Evolutionary conservation across 2,113 vertebrate genomes (phyloP), one percentile per base, ranked within the genome.

Genomic region (Stercorarius parasiticus): DNA sequence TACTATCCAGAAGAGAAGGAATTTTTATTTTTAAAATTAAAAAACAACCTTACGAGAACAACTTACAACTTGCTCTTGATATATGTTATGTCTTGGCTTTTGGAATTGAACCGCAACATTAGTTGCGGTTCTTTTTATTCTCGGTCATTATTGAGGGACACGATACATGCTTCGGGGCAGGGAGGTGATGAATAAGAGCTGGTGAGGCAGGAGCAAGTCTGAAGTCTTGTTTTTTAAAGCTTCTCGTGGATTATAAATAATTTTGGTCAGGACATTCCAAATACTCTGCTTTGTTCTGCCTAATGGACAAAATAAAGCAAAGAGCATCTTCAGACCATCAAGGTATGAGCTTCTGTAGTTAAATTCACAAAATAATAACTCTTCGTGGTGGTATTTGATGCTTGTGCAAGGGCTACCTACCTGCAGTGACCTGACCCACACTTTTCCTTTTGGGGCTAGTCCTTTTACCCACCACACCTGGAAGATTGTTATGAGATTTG

Each of bases 381-480:
- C 22, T 36, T 47, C 0, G 3, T 52, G 19, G 20, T 74, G 21
- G 11, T 69, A 50, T 22, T 36, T 47, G 30, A 14, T 47, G 22
- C 34, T 47, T 47, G 30, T 62, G 43, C 20, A 59, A 79, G 34
- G 45, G 38, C 42, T 12, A 32, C 59, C 40, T 82, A 10, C 22
- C 17, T 80, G 27, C 11, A 27, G 4, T 1, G 3, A 19, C 14
- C 22, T 38, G n/a, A 74, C 15, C 13, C 2, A 1, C 38, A 8
- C 29, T 19, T 56, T 73, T 43, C 18, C 6, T 70, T 80, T 30
- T 34, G 30, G 29, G 26, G 17, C 5, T 59, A 15, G 7, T 76
- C 15, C 4, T 85, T 59, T 53, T 42, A 26, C 45, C 16, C 64
- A 10, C 15, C 36, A 38, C 43, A 59, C 62, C 15, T 74, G 53